Evolutionary conservation across 2,797 vertebrate genomes (phyloP), one percentile per base, ranked within the genome.

Genomic region (Natrix natrix): DNA sequence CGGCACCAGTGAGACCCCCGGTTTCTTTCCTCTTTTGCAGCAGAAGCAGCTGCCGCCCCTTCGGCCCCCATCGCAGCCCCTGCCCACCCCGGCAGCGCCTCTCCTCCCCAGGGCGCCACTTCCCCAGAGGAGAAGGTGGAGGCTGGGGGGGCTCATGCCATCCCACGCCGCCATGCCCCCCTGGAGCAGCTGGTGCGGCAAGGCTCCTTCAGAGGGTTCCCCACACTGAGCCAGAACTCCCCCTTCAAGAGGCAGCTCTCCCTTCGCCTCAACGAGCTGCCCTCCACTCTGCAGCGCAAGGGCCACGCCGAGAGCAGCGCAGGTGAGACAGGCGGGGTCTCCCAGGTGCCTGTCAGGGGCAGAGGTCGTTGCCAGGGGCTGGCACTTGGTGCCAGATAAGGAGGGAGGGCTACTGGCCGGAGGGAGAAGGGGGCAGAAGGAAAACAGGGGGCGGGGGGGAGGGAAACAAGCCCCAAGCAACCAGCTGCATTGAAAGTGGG

Each of bases 241-340:
- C 99, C 99, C 43, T 99, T 99, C 95, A 99, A 99, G 96, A 97
- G 99, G 61, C 99, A 99, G 97, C 98, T 99, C 96, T 99, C 99
- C 8, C 98, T 99, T 13, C 98, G 99, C 37, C 98, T 99, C 94
- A 99, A 99, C 3, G 99, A 99, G 96, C 98, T 99, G 95, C 99
- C 99, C 0, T 99, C 99, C 93, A 99, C 98, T 0, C 96, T 99
- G 95, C 99, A 99, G 95, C 98, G 99, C 95, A 98, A 98, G 97
- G 99, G 98, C 0, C 98, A 99, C 97, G 98, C 98, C 96, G 98
- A 98, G 92, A 98, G 98, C 96, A 98, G 98, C 96, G 98, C 98
- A 93, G 99, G 99, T 97, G 95, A 97, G 97, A 8, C 0, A 5
- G 6, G 28, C 43, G 8, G 52, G 1, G 4, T 10, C 5, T 2